Percentiles rank a stretch among this genome's conserved stretches.
These are phyloP conservation scores for Trachelus stipa DNA, from an alignment of 2,888 invertebrate species.

Conservation along the genomic window DNA sequence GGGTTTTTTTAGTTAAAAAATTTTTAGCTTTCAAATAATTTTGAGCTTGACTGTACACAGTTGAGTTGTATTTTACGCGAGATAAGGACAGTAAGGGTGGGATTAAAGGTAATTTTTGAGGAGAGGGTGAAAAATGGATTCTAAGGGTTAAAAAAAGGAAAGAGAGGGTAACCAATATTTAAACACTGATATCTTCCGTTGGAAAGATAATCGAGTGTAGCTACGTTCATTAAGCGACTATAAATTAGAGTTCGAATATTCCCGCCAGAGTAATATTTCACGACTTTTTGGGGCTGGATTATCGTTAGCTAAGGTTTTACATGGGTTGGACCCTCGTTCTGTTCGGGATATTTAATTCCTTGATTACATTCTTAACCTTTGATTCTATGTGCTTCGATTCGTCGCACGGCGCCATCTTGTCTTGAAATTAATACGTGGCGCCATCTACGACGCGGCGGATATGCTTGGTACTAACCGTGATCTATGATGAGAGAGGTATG, in stretches of 20 bases:
- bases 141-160: background rate
- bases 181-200: background rate
- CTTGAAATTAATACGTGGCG: background rate
- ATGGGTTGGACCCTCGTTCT: background rate
- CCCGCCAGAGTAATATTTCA: too few relatives aligned
- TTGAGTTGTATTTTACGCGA: too few relatives aligned
- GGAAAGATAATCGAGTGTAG: background rate
- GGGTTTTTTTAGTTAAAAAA: too few relatives aligned
- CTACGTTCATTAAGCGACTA: background rate
- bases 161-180: background rate
- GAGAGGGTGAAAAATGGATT: background rate
- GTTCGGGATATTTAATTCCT: background rate
- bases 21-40: too few relatives aligned
- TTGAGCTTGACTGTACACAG: too few relatives aligned
- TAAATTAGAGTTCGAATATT: background rate
- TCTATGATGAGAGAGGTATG: background rate
- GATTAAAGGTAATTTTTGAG: too few relatives aligned
- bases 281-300: too few relatives aligned
- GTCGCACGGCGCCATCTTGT: background rate
- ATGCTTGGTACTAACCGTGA: background rate
- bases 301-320: background rate
- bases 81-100: too few relatives aligned
- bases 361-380: background rate
- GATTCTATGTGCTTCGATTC: background rate
- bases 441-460: background rate